Evolutionary conservation across 2,797 vertebrate species (phyloP).

Genomic region (Coluber constrictor): DNA sequence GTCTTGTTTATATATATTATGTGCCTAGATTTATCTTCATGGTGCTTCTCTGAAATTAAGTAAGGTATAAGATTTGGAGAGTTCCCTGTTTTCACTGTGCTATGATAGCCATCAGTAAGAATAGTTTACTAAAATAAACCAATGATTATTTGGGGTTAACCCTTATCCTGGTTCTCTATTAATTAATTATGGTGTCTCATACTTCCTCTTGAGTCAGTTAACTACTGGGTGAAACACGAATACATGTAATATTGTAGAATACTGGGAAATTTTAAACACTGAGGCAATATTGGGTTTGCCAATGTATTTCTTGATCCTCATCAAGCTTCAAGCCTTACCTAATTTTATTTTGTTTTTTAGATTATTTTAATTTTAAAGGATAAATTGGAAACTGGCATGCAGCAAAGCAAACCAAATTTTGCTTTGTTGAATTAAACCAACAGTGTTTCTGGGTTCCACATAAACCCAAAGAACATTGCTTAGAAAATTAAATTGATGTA

Average conservation of each 20-base stretch:
- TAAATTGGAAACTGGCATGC: not conserved
- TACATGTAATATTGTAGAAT: not conserved
- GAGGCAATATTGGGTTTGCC: not conserved
- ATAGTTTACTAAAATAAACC: not conserved
- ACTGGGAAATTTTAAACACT: not conserved
- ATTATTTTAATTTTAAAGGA: not conserved
- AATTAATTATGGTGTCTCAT: not conserved
- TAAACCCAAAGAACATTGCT: not conserved
- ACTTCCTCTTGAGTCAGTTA: not conserved
- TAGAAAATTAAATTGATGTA: not conserved
- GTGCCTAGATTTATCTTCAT: no score
- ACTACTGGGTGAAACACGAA: not conserved
- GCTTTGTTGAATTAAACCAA: not conserved
- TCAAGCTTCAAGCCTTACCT: not conserved
- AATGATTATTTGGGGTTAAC: not conserved
- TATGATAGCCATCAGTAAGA: not conserved
- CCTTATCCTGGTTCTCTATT: not conserved
- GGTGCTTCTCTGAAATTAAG: not conserved
- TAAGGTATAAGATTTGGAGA: not conserved
- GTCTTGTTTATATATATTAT: not conserved
- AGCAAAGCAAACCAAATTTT: not conserved
- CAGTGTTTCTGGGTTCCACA: not conserved
- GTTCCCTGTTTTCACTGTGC: not conserved
- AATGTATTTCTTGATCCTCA: not conserved
- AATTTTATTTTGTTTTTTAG: not conserved